Evolutionary conservation across 2,888 invertebrate genomes (phyloP), one percentile per base, ranked within the genome.

Genomic region (Tiphia femorata): DNA sequence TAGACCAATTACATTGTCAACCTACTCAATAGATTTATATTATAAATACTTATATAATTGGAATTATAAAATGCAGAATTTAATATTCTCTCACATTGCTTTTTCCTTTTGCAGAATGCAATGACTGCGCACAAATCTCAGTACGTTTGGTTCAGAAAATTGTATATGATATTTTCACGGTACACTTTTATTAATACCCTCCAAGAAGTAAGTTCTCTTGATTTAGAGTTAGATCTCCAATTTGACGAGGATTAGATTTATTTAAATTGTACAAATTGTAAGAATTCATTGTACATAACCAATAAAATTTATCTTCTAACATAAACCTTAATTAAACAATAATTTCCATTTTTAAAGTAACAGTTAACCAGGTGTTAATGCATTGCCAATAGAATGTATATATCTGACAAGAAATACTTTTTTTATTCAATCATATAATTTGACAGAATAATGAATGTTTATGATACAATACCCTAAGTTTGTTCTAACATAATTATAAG

Each of bases 171-270:
- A 35, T 93, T 96, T 84, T 97, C 97, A 10, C 88, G 96, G 49
- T 98, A 97, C 81, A 92, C 95, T 86, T 87, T 94, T 67, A 91
- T 98, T 61, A 98, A 98, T 83, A 94, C 96, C 1, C 86, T 96
- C 52, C 88, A 91, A 66, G 89, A 91, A 81, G 89, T 94, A 74
- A 91, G 89, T 78, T 84, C 90, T 12, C 87, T 90, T 0, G 93
- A 93, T 78, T 88, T 93, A 58, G 93, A 93, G 78, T 84, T 94
- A 56, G 93, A 93, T 80, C 86, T 93, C 75, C 91, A 89, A 67
- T 86, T 90, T 60, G 91, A 92, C 72, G 91, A 82, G 21, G 58
- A 63, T 2, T 65, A 57, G 57, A 30, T 40, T 8, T 21, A 6
- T 37, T 47, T 53, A 58, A 63, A 20, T 49, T 68, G 64, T 68